Evolutionary conservation across 2,113 vertebrate genomes (phyloP), one percentile per base, ranked within the genome.

Genomic region (Orycteropus afer): DNA sequence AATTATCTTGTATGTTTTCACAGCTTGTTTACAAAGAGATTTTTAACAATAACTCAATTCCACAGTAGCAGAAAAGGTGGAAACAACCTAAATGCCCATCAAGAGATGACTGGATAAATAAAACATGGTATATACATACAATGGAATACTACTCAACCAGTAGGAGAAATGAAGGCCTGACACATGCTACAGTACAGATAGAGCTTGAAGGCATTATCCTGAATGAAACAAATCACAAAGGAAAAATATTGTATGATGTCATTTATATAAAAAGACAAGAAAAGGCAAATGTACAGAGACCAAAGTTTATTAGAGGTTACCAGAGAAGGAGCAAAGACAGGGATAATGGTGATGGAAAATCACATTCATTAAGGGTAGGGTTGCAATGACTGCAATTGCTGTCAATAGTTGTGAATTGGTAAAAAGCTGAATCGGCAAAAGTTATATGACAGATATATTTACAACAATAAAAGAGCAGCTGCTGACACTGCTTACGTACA

Each of bases 1-100:
- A 96, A 95, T 88, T 94, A 83, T 32, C 94, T 84, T 29, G 1
- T 88, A 51, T 65, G 45, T 96, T 78, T 51, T 91, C 63, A 97
- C 18, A 94, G 40, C 51, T 67, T 93, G 91, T 76, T 89, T 97
- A 51, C 96, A 88, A 86, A 83, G 15, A 94, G 17, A n/a, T 89
- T 63, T 25, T 18, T 61, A 61, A 61, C 55, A 57, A 57, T 5
- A 57, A 22, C 20, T 22, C 6, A 57, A 57, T n/a, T n/a, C n/a
- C n/a, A n/a, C n/a, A 57, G 55, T 5, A 22, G n/a, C n/a, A n/a
- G n/a, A n/a, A n/a, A n/a, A n/a, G n/a, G n/a, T n/a, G 18, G 27
- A 69, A 69, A n/a, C 11, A 32, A 69, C 34, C 34, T 69, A 69
- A 69, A 69, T 20, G 10, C 18, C 32, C 32, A 65, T 69, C 17